Base-by-base conservation (phyloP, 1,140 invertebrate genomes). In the Hormaphis cornu region DNA sequence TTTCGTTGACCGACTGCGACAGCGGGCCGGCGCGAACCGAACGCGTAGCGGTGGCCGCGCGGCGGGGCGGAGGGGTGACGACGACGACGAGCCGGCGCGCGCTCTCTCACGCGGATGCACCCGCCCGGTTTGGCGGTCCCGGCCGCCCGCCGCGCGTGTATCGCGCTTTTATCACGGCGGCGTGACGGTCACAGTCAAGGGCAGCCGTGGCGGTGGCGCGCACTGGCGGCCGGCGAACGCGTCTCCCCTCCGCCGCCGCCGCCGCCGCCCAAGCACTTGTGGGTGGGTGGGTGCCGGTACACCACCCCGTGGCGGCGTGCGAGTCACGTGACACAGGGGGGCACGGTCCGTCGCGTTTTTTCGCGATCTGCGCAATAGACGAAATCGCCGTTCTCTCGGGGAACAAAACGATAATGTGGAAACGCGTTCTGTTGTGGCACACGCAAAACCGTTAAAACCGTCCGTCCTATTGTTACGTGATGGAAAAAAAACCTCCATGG, bases 1-100 rank as follows among this genome's bases (percentile, higher is more conserved):
- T 66, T 66, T 66, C 61, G 61, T 66, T 66, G 61, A 66, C 61
- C 61, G 61, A 66, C 61, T 66, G 42, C 10, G 44, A 30, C 50
- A 3, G 26, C 5, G 8, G 22, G 24, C 28, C 20, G 24, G 18
- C 6, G 16, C 18, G 37, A 46, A 28, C 24, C 44, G 44, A 66
- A 46, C 42, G 42, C 61, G 44, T 28, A 26, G 22, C 28, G 20
- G 35, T 44, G 46, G 26, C 26, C 5, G 6, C 20, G 24, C 40
- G 40, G 26, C 56, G 37, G 14, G 37, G 56, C 37, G 37, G 24
- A 37, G 40, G n/a, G n/a, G 28, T 22, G 16, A 53, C 61, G 42
- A n/a, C 50, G 50, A 33, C 52, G 52, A 28, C n/a, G 24, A 9
- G 33, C 58, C n/a, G 9, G n/a, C 35, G 58, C 56, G 22, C 20